These are phyloP conservation scores for Aphidius gifuensis DNA, from an alignment of 1,140 invertebrate genomes.

Conservation along the genomic window DNA sequence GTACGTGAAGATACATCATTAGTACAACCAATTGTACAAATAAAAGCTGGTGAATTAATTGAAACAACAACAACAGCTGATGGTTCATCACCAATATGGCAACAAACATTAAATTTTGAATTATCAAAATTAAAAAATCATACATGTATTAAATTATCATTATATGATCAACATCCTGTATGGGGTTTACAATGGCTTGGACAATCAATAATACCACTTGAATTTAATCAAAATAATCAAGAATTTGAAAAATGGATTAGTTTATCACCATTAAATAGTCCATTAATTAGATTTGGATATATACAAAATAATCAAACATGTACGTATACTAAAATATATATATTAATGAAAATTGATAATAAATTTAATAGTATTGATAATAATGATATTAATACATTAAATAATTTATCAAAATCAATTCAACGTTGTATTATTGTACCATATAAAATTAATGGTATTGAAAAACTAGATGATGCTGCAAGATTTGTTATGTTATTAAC, in stretches of 20 bases:
- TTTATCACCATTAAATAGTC: constrained; percentile 44
- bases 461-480: constrained; percentile 41
- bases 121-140: constrained; percentile 37
- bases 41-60: constrained; percentile 45
- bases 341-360: constrained; percentile 48
- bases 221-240: constrained; percentile 44
- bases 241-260: constrained; percentile 51
- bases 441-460: constrained; percentile 43
- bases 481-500: constrained; percentile 42
- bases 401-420: constrained; percentile 43
- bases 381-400: constrained; percentile 35
- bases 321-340: constrained; percentile 45
- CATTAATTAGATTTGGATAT: constrained; percentile 47
- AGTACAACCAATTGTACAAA: constrained; percentile 46
- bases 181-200: constrained; percentile 53
- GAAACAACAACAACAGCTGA: constrained; percentile 41
- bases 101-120: constrained; percentile 48
- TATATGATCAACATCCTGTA: constrained; percentile 51
- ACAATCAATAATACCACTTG: constrained; percentile 45
- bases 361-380: constrained; percentile 29
- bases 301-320: constrained; percentile 47
- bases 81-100: constrained; percentile 50
- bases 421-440: constrained; percentile 46
- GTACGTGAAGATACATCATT: constrained; percentile 50
- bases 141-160: constrained; percentile 41